Conservation (phyloP, 2,888 invertebrate genomes). For the Nephrotoma flavescens region DNA sequence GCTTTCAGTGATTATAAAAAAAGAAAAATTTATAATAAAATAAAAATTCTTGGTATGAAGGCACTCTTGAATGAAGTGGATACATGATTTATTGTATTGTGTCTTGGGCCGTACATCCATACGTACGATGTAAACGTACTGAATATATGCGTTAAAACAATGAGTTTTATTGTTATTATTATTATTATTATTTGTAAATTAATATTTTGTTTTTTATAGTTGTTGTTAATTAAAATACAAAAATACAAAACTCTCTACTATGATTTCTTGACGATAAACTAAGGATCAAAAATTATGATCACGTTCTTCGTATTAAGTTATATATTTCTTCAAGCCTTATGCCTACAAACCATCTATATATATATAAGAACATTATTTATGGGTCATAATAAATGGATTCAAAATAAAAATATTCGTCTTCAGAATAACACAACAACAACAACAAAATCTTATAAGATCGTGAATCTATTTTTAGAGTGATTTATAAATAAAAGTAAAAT, state of each 20-base stretch:
- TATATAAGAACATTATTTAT: neutral
- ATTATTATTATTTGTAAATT: neutral
- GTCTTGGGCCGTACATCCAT: neutral
- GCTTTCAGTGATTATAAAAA: neutral
- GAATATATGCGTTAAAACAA: neutral
- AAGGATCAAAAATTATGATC: neutral
- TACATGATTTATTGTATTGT: neutral
- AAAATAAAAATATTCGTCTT: neutral
- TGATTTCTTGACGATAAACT: neutral
- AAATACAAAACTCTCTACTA: neutral
- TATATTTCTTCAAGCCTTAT: neutral
- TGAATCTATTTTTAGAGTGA: neutral
- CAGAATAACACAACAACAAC: neutral
- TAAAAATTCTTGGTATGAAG: neutral
- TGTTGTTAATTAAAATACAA: neutral
- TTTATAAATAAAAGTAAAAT: neutral
- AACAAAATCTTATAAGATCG: neutral
- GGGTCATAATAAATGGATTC: neutral
- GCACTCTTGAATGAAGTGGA: neutral
- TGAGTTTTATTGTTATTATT: neutral
- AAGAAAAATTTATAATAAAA: neutral
- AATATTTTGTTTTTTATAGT: neutral
- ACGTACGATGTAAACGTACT: neutral
- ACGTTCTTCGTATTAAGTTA: neutral
- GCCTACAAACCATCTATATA: neutral